Base-by-base conservation (phyloP, 2,888 invertebrate genomes). In the Scaptodrosophila latifasciaeformis region DNA sequence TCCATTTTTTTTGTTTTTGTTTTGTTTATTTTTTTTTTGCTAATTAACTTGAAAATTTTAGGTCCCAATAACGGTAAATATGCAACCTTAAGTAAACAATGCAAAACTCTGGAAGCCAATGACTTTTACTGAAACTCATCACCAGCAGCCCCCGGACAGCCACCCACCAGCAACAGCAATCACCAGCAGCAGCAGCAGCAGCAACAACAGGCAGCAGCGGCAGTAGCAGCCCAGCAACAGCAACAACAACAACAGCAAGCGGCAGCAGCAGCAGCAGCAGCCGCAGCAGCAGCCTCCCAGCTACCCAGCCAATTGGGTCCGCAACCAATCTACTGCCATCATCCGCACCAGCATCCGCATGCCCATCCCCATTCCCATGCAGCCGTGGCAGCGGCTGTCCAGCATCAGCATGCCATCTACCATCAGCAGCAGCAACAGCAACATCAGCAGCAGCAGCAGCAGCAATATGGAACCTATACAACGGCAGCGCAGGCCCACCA, bases 51-150 rank as follows among this genome's bases (percentile, higher is more conserved):
- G 67, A 56, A n/a, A 59, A 60, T 75, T 82, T 67, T 75, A 86
- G 91, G 91, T 86, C 91, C 91, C 82, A 91, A 93, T 89, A 92
- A 92, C 88, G 92, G 92, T 88, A 95, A 96, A 92, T 96, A 95
- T 92, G 95, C 95, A 88, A 96, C 95, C 88, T 90, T 96, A 89
- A 95, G 94, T 92, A 95, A 95, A 89, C 95, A 96, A 90, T 96
- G 96, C 92, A 96, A 96, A 90, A 96, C 96, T 83, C 90, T 96
- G 71, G 96, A 96, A 89, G 93, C 95, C 84, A 94, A 92, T 86
- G 95, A 96, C 89, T 96, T 95, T 90, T 96, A 96, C 94, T 96
- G 94, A 95, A 93, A 93, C 89, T 91, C 83, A 78, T 82, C 91
- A 89, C 88, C 85, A 86, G 87, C 84, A n/a, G n/a, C n/a, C n/a